Evolutionary conservation across 2,113 vertebrate genomes (phyloP).

Genomic region (Megaceryle maxima): DNA sequence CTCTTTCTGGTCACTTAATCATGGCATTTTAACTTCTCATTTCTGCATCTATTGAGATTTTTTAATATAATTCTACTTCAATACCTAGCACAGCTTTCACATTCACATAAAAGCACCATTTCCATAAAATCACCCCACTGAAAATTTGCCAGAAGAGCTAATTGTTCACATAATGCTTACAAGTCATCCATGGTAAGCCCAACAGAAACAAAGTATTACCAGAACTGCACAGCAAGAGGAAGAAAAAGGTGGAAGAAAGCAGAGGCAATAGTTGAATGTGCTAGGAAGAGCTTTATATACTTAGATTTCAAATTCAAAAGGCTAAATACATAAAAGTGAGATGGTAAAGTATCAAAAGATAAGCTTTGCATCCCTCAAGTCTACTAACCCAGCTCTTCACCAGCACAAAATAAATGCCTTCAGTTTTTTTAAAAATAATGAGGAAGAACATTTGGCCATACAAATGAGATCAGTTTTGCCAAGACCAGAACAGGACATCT

Average conservation of each 20-base stretch:
- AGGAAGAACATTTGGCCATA: not conserved
- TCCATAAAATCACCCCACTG: not conserved
- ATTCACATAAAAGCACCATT: not conserved
- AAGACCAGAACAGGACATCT: not conserved
- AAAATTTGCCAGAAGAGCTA: not conserved
- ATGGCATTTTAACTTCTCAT: not conserved
- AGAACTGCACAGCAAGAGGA: not conserved
- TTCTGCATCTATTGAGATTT: not conserved
- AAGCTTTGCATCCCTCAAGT: not conserved
- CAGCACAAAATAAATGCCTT: not conserved
- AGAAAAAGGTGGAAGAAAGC: not conserved
- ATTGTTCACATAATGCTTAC: not conserved
- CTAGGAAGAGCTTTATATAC: not conserved
- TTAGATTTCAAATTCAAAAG: not conserved
- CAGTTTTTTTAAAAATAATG: not conserved
- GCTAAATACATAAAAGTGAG: not conserved
- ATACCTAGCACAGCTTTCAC: not conserved
- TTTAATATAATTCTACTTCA: not conserved
- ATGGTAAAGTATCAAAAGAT: not conserved
- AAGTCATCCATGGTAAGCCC: not conserved
- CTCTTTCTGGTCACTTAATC: not conserved
- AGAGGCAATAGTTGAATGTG: not conserved
- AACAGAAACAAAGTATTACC: not conserved
- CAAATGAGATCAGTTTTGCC: not conserved
- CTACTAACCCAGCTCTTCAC: not conserved